Evolutionary conservation across 1,140 invertebrate genomes (phyloP), one percentile per base, ranked within the genome.

Genomic region (Eurosta solidaginis): DNA sequence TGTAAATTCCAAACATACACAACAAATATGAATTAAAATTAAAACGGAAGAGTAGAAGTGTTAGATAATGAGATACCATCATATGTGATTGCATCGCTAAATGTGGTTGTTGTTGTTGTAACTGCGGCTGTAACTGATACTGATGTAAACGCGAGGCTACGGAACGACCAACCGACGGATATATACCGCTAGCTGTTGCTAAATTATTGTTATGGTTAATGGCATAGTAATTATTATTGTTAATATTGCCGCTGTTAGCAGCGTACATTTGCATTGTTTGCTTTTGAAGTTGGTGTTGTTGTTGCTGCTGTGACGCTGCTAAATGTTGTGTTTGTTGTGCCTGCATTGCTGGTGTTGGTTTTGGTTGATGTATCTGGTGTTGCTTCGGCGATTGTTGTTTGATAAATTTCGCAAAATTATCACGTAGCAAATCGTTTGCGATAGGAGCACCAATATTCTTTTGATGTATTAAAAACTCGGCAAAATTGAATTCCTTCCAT

Each of bases 401-500:
- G 12, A 74, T 17, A 42, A 40, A 54, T 40, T 68, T 68, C n/a
- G 81, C 81, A 78, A 85, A 85, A 52, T 87, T 84, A 14, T 87
- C 85, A 77, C 82, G 74, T 74, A 84, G 83, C 20, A 87, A 74
- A 29, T 87, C 82, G 20, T 78, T 83, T 49, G 76, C 44, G 33
- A 87, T 80, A 0, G 83, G 82, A 14, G 81, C 82, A 1, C 85
- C 85, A 20, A 87, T 85, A 63, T 84, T 81, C 29, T 82, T 83
- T 73, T 87, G 85, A 20, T 85, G 79, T 77, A 87, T 82, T 10
- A 87, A 73, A 74, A 83, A 87, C 74, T 87, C 83, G 12, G 77
- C 79, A 1, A 87, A 79, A 73, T 82, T 78, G 12, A 85, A 87
- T 47, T 86, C 85, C 20, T 84, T 84, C 84, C 85, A 87, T 73